phyloP scores from a whole-genome alignment of 2,888 invertebrate species.

The Tipula helvola region DNA sequence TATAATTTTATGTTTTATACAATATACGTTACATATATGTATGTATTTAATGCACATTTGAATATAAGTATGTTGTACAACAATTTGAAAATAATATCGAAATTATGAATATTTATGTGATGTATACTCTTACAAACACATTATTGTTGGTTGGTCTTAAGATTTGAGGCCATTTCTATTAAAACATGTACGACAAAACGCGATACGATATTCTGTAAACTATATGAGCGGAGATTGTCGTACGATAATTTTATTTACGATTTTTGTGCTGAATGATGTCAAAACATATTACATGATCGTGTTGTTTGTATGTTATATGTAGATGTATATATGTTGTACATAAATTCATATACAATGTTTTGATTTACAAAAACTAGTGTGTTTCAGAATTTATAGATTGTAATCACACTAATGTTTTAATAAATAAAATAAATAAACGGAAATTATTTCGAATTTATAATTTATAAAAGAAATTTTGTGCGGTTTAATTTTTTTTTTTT shows the following conservation, averaged over 20 bases:
- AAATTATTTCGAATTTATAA: neutral
- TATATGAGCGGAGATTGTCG: neutral
- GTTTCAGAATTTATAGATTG: neutral
- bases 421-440: neutral
- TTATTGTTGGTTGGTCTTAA: neutral
- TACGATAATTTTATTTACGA: neutral
- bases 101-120: neutral
- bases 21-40: neutral
- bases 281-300: neutral
- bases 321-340: neutral
- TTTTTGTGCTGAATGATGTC: neutral
- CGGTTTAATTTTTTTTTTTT: neutral
- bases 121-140: neutral
- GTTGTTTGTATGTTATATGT: neutral
- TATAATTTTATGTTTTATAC: too few species aligned
- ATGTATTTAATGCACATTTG: neutral
- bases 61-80: neutral
- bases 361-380: neutral
- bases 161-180: neutral
- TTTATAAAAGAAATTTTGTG: neutral
- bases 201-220: neutral
- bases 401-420: neutral
- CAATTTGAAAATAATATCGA: neutral
- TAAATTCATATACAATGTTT: neutral
- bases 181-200: neutral